Percentiles rank a stretch among this genome's conserved stretches.
These are phyloP conservation scores for Phalangium opilio DNA, from an alignment of 2,888 invertebrate species.

Conservation along the genomic window DNA sequence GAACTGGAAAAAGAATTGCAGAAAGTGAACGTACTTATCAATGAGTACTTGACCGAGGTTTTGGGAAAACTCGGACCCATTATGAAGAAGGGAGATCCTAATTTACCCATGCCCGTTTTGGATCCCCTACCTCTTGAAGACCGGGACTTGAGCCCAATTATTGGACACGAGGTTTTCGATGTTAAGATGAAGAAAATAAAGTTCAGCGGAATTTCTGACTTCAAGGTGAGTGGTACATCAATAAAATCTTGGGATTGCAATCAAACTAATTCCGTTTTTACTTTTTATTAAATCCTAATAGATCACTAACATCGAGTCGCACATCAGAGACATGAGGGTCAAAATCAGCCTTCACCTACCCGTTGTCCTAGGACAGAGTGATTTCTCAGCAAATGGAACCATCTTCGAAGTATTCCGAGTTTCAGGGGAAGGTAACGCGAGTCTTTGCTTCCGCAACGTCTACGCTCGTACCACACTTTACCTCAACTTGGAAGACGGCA, in stretches of 20 bases:
- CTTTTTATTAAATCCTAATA: too few species aligned
- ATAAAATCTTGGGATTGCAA: too few species aligned
- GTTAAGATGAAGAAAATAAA: conserved; percentile 16
- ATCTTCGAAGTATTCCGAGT: conserved; percentile 20
- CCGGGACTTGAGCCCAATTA: conserved; percentile 17
- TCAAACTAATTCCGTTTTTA: too few species aligned
- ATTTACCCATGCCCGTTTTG: conserved; percentile 15
- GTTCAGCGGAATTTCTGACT: conserved; percentile 17
- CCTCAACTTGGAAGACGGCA: conserved; percentile 18
- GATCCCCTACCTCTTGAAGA: conserved; percentile 18
- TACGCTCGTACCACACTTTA: conserved; percentile 21
- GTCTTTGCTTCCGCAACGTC: conserved; percentile 20
- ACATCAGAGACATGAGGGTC: conserved; percentile 14
- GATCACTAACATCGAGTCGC: too few species aligned
- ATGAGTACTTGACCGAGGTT: too few species aligned
- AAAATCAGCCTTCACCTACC: conserved; percentile 18
- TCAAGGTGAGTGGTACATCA: not conserved
- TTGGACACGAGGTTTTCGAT: conserved; percentile 19
- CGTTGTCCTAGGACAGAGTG: conserved; percentile 14
- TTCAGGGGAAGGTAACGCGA: conserved; percentile 17
- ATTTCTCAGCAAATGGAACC: conserved; percentile 19
- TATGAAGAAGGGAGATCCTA: conserved; percentile 17
- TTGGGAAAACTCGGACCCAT: not conserved
- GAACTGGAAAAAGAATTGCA: too few species aligned
- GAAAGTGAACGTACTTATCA: too few species aligned